Percentiles rank a stretch among this genome's conserved stretches.
Conservation (phyloP, 2,888 invertebrate species). For the Blastobasis adustella region DNA sequence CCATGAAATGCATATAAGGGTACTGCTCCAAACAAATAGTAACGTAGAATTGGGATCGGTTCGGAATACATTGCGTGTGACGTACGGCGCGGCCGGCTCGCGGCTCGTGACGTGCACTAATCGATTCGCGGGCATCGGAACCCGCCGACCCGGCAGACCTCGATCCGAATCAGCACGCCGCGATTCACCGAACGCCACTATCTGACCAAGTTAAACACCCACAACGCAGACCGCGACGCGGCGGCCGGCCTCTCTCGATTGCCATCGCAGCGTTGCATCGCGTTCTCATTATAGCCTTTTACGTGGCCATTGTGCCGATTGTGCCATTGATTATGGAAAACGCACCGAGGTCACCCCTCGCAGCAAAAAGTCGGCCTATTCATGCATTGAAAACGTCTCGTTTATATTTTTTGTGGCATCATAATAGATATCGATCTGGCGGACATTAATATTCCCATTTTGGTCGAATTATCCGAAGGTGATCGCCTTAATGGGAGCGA, state of each 20-base stretch:
- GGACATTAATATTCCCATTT: conserved; percentile 32
- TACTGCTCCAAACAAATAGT: too few relatives aligned
- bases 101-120: conserved; percentile 44
- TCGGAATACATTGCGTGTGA: conserved; percentile 25
- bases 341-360: conserved; percentile 49
- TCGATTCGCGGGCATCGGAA: conserved; percentile 46
- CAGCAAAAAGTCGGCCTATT: conserved; percentile 37
- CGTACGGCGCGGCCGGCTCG: conserved; percentile 30
- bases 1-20: too few relatives aligned
- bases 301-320: conserved; percentile 52
- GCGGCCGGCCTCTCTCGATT: conserved; percentile 27
- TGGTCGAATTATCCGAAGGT: conserved; percentile 38
- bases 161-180: conserved; percentile 62
- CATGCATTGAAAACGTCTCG: conserved; percentile 36
- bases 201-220: conserved; percentile 42
- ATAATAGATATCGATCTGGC: conserved; percentile 28
- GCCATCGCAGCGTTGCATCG: conserved; percentile 44
- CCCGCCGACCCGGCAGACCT: conserved; percentile 52
- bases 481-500: conserved; percentile 36
- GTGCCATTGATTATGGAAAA: conserved; percentile 52
- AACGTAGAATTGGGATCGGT: background rate
- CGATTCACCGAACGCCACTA: conserved; percentile 44
- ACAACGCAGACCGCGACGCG: conserved; percentile 22
- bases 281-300: conserved; percentile 52
- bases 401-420: conserved; percentile 20